These are phyloP conservation scores for Crocodylus rhombifer DNA, from an alignment of 2,797 vertebrate species.

Conservation along the genomic window DNA sequence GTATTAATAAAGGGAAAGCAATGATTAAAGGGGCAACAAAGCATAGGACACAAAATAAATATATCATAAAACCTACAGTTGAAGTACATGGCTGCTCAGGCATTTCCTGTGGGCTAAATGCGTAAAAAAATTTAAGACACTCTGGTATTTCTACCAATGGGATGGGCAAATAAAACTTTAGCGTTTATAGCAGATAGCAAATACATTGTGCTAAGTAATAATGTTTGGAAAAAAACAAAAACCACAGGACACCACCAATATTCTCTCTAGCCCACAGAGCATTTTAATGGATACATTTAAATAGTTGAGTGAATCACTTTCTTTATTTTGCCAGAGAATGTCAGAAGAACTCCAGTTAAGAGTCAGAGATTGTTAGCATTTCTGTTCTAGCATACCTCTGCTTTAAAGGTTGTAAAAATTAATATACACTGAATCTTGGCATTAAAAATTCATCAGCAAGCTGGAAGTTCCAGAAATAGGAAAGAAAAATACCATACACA, in stretches of 20 bases:
- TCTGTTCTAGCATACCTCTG: conserved; percentile 27
- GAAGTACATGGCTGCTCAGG: conserved; percentile 9
- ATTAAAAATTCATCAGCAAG: neutral
- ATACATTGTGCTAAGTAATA: conserved; percentile 73
- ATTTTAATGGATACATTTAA: conserved; percentile 79
- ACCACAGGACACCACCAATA: conserved; percentile 65
- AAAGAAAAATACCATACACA: neutral
- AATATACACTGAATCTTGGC: conserved; percentile 8
- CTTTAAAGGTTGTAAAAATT: conserved; percentile 55
- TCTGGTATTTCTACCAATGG: neutral
- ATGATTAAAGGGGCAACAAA: neutral
- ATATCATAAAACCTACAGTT: neutral
- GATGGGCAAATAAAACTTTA: neutral
- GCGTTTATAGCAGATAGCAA: conserved; percentile 60
- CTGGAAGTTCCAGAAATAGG: neutral
- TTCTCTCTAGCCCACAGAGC: conserved; percentile 74
- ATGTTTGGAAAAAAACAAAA: conserved; percentile 80
- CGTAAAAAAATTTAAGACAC: neutral
- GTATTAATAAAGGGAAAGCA: neutral
- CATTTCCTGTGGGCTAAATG: conserved; percentile 15
- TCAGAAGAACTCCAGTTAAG: conserved; percentile 14
- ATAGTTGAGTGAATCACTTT: conserved; percentile 68
- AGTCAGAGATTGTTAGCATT: conserved; percentile 33
- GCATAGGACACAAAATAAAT: conserved; percentile 18
- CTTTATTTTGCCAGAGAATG: conserved; percentile 69